Evolutionary conservation across 92 coral and sea anemone genomes (phyloP).

Genomic region (Chrysogorgia sp.): DNA sequence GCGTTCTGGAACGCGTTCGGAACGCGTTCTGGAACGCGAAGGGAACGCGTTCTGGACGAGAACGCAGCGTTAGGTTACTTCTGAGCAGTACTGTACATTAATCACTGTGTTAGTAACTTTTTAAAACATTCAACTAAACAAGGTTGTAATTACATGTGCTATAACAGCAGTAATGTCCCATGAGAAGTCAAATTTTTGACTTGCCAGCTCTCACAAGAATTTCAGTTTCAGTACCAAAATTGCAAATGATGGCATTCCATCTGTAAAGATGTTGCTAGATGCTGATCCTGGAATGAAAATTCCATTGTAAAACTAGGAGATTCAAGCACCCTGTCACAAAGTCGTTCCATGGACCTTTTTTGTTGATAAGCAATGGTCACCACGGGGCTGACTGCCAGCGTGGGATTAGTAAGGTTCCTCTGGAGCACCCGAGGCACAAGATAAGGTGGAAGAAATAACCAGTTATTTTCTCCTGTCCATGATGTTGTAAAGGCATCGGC

Average conservation of each 20-base stretch:
- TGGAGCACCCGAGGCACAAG: slow-evolving; percentile 55
- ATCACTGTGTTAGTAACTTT: too few species aligned
- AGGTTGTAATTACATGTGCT: too few species aligned
- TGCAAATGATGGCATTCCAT: slow-evolving; percentile 6
- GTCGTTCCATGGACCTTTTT: too few species aligned
- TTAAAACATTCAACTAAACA: too few species aligned
- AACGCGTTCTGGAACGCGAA: too few species aligned
- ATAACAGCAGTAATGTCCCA: too few species aligned
- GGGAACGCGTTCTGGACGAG: too few species aligned
- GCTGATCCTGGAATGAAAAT: slow-evolving; percentile 29
- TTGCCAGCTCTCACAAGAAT: neutral
- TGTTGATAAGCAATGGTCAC: too few species aligned
- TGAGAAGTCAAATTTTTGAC: too few species aligned
- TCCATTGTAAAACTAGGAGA: neutral
- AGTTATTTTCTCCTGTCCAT: slow-evolving; percentile 69
- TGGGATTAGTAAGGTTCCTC: slow-evolving; percentile 69
- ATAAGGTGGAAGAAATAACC: slow-evolving; percentile 65
- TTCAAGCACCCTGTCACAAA: slow-evolving; percentile 40
- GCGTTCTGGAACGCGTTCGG: too few species aligned
- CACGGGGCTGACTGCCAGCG: slow-evolving; percentile 71
- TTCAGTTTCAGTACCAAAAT: neutral
- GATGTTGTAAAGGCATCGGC: slow-evolving; percentile 65
- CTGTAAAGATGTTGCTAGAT: slow-evolving; percentile 10
- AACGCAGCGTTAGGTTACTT: too few species aligned
- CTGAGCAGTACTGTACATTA: too few species aligned